Base-by-base conservation (phyloP, 1,140 invertebrate genomes). In the Phthorimaea operculella region DNA sequence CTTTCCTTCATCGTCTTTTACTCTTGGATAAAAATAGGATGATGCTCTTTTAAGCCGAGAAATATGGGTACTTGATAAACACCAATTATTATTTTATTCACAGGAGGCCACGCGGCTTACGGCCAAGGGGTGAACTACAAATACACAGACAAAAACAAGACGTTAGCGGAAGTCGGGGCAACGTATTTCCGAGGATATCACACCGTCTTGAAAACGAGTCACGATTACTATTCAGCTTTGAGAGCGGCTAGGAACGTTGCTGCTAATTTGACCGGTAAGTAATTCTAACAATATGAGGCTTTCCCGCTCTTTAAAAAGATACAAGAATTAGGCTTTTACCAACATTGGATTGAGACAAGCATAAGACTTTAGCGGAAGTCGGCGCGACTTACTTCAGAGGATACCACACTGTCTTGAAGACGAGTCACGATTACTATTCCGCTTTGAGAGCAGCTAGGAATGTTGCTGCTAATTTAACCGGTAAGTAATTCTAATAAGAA, bases 161-260 rank as follows among this genome's bases (percentile, higher is more conserved):
- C 17, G 71, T 76, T 15, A 57, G 85, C 57, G 36, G 76, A 39
- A 14, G 88, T 94, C 1, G 89, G 87, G 1, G 88, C 93, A 0
- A 94, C 92, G 0, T 96, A 97, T 79, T 99, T 97, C 77, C 98
- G 96, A 94, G 90, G 95, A 0, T 99, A 97, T 83, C 98, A 99
- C 81, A 94, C 94, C 0, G 93, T 98, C n/a, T 82, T 99, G 15
- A 97, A 96, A 77, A 92, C 91, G 0, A 98, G 96, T 0, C 79
- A 87, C 15, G 98, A 99, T 83, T 99, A 96, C 78, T 99, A 97
- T 59, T 89, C 91, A 55, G 94, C 97, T 0, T 86, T 99, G 74
- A 88, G 91, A 65, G 90, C 91, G 17, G 96, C 97, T 0, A 86
- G 96, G 68, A 77, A 83, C 1, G 89, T 99, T 14, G 89, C 95